Conservation (phyloP, 1,140 invertebrate species). For the Contarinia nasturtii region DNA sequence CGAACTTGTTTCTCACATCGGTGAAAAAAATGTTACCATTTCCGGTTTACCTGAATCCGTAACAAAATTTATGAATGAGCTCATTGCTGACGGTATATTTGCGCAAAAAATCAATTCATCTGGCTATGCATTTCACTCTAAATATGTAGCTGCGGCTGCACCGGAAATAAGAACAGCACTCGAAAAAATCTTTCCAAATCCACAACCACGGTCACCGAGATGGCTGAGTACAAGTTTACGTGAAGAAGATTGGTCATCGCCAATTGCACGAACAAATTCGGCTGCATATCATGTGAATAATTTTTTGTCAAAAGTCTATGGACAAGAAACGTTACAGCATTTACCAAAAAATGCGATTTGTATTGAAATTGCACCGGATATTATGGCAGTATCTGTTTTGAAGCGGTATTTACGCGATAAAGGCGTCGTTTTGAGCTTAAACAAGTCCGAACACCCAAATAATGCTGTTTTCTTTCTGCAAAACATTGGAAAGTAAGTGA, state of each 20-base stretch:
- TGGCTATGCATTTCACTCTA: constrained; percentile 86
- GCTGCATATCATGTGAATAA: constrained; percentile 94
- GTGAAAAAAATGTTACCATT: constrained; percentile 64
- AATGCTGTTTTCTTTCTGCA: constrained; percentile 50
- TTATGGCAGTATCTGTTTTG: constrained; percentile 70
- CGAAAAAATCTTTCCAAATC: constrained; percentile 57
- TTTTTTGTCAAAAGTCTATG: constrained; percentile 65
- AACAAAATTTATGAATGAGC: constrained; percentile 46
- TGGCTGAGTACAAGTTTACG: constrained; percentile 91
- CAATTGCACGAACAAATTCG: constrained; percentile 62
- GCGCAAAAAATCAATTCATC: constrained; percentile 75
- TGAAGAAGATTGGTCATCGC: constrained; percentile 53
- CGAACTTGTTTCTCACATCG: constrained; percentile 74
- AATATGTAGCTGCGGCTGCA: constrained; percentile 71
- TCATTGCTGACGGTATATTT: constrained; percentile 59
- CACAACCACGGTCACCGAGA: constrained; percentile 52
- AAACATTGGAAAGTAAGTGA: constrained; percentile 50
- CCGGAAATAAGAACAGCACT: constrained; percentile 57
- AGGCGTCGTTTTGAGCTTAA: constrained; percentile 51
- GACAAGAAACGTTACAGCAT: constrained; percentile 63
- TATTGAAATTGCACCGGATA: constrained; percentile 88
- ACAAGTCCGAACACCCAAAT: constrained; percentile 47
- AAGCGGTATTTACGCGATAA: constrained; percentile 49
- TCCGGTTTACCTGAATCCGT: constrained; percentile 64
- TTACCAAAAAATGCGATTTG: constrained; percentile 79